These are phyloP conservation scores for Achroia grisella DNA, from an alignment of 1,140 invertebrate genomes.

Conservation along the genomic window DNA sequence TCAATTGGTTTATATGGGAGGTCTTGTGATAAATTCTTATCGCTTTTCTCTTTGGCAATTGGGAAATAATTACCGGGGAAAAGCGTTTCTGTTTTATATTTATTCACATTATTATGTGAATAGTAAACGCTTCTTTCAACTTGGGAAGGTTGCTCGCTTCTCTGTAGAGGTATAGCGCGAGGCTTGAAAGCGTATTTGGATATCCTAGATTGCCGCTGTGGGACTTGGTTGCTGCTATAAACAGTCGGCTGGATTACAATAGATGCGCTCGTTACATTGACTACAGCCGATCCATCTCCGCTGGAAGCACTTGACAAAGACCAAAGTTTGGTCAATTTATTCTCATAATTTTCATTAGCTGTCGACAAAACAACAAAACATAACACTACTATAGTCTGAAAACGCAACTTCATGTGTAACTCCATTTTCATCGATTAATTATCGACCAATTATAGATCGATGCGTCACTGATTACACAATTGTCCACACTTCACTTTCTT, in stretches of 20 bases:
- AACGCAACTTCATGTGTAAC: constrained; percentile 23
- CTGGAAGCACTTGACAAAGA: constrained; percentile 27
- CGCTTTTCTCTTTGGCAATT: constrained; percentile 66
- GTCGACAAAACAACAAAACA: constrained; percentile 26
- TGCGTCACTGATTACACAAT: constrained; percentile 36
- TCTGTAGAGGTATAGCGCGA: constrained; percentile 40
- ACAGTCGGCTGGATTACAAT: constrained; percentile 37
- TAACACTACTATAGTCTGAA: constrained; percentile 37
- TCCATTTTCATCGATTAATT: constrained; percentile 35
- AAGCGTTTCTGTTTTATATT: constrained; percentile 54
- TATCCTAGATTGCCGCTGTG: constrained; percentile 20
- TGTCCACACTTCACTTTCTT: constrained; percentile 49
- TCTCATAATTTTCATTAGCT: constrained; percentile 38
- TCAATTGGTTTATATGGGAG: constrained; percentile 9
- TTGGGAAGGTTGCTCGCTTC: constrained; percentile 22
- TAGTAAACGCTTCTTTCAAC: constrained; percentile 46
- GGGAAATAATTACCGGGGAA: constrained; percentile 64
- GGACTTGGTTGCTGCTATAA: constrained; percentile 16
- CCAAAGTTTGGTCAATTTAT: constrained; percentile 46
- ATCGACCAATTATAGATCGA: constrained; percentile 17
- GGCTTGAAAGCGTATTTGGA: constrained; percentile 47
- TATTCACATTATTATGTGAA: constrained; percentile 30
- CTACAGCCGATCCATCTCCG: constrained; percentile 35
- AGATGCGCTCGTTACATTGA: constrained; percentile 48
- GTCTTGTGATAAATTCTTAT: constrained; percentile 25